phyloP scores from a whole-genome alignment of 2,888 invertebrate genomes.

The Caenorhabditis sp. region DNA sequence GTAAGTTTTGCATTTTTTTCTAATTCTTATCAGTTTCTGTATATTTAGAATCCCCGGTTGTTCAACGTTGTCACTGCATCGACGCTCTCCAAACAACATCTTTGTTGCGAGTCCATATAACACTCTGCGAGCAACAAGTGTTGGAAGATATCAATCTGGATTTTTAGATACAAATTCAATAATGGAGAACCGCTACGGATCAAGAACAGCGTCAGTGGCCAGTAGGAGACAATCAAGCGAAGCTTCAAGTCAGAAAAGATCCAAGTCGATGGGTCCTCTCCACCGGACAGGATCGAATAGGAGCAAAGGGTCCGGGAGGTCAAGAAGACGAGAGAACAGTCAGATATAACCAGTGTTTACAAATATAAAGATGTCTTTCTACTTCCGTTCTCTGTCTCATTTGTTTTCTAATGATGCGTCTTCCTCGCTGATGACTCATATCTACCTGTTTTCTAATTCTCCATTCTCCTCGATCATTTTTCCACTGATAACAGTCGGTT shows the following conservation, averaged over 20 bases:
- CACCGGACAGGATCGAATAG: constrained; percentile 67
- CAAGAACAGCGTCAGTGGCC: constrained; percentile 54
- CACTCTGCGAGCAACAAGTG: constrained; percentile 78
- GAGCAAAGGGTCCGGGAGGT: constrained; percentile 59
- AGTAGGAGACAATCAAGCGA: constrained; percentile 66
- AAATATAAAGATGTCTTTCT: constrained; percentile 34
- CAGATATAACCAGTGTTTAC: constrained; percentile 56
- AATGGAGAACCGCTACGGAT: constrained; percentile 63
- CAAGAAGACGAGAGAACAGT: constrained; percentile 71
- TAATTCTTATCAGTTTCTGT: too few species aligned
- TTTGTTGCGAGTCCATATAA: constrained; percentile 83
- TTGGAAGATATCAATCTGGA: constrained; percentile 68
- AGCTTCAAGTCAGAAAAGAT: constrained; percentile 65
- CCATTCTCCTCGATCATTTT: not conserved
- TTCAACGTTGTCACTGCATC: constrained; percentile 81
- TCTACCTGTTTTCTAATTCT: constrained; percentile 11
- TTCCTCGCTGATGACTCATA: constrained; percentile 48
- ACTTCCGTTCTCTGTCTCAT: not conserved
- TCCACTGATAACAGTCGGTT: constrained; percentile 16
- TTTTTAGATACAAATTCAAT: constrained; percentile 62
- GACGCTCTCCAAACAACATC: constrained; percentile 69
- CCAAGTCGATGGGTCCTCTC: constrained; percentile 73
- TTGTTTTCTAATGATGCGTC: constrained; percentile 25
- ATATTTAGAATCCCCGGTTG: constrained; percentile 81
- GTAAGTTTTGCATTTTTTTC: too few species aligned